Base-by-base conservation (phyloP, 1,140 invertebrate species). In the Caenorhabditis tropicalis region DNA sequence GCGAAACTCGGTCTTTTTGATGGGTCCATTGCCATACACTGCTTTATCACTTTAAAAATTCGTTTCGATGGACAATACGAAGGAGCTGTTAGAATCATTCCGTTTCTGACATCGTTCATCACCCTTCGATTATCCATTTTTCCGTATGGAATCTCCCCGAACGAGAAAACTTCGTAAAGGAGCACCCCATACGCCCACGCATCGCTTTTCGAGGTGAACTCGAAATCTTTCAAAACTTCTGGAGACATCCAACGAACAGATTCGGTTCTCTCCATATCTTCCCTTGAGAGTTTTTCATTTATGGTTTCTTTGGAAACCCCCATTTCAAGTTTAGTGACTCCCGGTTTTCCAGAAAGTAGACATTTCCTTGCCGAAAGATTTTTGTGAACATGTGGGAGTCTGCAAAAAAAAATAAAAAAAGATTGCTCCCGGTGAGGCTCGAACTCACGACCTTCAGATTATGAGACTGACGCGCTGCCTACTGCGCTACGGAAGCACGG, bases 231-330 rank as follows among this genome's bases (percentile, higher is more conserved):
- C 89, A 98, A 97, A 0, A 96, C 96, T 92, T 99, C 97, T 0
- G 97, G 97, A 1, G 98, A 96, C 97, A 99, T 99, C 97, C 97
- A 99, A 90, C 98, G 96, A 0, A 99, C 96, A 1, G 97, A 96
- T 56, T 98, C 97, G 53, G 99, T 91, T 95, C 98, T 96, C 0
- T 96, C 96, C 92, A 97, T 97, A 0, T 97, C 96, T 16, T 96
- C 96, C 93, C 99, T 99, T 83, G 95, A 94, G 91, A 99, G 99
- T 91, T 98, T 98, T 92, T 98, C 96, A 48, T 96, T 95, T 82
- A 96, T 94, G 91, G 94, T 94, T 10, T 82, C 39, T 39, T n/a
- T 31, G 1, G 27, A 24, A 12, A 48, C 74, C 2, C 48, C 31
- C 48, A 70, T 70, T 49, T 46, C 56, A 16, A 70, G 48, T 33